Conservation (phyloP, 1,140 invertebrate species). For the Drosophila pseudoananassae region DNA sequence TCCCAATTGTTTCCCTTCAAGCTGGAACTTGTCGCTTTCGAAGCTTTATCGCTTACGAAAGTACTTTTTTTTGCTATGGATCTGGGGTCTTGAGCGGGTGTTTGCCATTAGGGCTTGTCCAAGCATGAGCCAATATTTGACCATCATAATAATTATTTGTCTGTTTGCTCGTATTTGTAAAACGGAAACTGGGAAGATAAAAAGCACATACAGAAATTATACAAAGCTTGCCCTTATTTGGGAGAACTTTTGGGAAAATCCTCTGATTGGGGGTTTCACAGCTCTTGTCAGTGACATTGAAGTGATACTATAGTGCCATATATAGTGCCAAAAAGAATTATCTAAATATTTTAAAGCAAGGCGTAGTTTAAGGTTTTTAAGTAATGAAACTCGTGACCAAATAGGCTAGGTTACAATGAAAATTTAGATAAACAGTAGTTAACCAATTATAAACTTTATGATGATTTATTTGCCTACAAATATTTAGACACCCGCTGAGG, state of each 20-base stretch:
- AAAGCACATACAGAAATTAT: constrained; percentile 14
- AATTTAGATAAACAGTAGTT: not conserved
- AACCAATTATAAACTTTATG: not conserved
- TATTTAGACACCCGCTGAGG: constrained; percentile 23
- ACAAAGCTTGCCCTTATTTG: constrained; percentile 22
- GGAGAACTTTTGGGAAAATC: constrained; percentile 31
- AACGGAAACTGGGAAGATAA: constrained; percentile 41
- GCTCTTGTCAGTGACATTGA: not conserved
- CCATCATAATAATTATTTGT: constrained; percentile 48
- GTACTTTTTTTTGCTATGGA: too few species aligned
- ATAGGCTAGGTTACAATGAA: not conserved
- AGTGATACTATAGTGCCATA: not conserved
- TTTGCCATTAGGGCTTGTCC: constrained; percentile 67
- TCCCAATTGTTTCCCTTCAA: too few species aligned
- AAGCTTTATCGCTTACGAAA: too few species aligned
- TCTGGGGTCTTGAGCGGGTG: constrained; percentile 9
- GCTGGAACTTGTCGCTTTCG: too few species aligned
- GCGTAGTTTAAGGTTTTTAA: too few species aligned
- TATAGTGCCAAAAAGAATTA: too few species aligned
- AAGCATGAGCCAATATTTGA: constrained; percentile 43
- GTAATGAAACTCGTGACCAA: too few species aligned
- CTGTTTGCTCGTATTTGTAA: constrained; percentile 46
- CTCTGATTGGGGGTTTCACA: constrained; percentile 13
- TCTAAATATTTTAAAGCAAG: too few species aligned
- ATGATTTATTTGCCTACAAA: constrained; percentile 19